Conservation (phyloP, 2,797 vertebrate species). For the Jordanella pulchra region DNA sequence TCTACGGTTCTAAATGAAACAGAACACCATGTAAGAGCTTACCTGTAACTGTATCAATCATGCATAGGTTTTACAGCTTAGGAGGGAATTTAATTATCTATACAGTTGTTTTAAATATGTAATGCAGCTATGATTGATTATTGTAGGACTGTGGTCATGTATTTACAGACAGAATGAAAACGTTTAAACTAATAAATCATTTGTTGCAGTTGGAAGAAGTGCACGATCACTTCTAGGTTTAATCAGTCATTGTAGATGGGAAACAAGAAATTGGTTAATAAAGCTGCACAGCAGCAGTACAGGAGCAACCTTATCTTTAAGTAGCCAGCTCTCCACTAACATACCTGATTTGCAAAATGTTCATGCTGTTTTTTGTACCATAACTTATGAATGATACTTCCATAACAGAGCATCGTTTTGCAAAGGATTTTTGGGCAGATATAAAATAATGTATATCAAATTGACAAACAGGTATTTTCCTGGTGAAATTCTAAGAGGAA, state of each 20-base stretch:
- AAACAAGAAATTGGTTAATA: slow-evolving; percentile 12
- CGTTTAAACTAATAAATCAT: not conserved
- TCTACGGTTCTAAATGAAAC: no score
- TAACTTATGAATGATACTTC: not conserved
- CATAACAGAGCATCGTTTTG: not conserved
- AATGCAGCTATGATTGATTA: no score
- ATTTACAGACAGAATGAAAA: not conserved
- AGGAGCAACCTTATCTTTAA: slow-evolving; percentile 31
- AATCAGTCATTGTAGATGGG: slow-evolving; percentile 2
- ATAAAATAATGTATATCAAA: slow-evolving; percentile 2
- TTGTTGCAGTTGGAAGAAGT: not conserved
- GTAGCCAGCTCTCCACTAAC: slow-evolving; percentile 14
- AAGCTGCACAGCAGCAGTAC: slow-evolving; percentile 23
- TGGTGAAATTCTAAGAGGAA: not conserved
- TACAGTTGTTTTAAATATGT: no score
- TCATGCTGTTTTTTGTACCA: slow-evolving; percentile 2
- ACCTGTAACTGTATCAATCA: no score
- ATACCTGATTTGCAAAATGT: slow-evolving; percentile 13
- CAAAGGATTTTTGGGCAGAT: not conserved
- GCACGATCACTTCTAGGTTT: slow-evolving; percentile 5
- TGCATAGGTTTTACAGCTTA: no score
- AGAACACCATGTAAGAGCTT: no score
- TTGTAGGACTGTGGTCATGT: no score
- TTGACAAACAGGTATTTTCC: not conserved
- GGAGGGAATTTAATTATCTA: no score